A percentile compares a stretch with the other conserved stretches of the same genome.
phyloP scores from a whole-genome alignment of 2,113 vertebrate species.

The Carassius carassius region DNA sequence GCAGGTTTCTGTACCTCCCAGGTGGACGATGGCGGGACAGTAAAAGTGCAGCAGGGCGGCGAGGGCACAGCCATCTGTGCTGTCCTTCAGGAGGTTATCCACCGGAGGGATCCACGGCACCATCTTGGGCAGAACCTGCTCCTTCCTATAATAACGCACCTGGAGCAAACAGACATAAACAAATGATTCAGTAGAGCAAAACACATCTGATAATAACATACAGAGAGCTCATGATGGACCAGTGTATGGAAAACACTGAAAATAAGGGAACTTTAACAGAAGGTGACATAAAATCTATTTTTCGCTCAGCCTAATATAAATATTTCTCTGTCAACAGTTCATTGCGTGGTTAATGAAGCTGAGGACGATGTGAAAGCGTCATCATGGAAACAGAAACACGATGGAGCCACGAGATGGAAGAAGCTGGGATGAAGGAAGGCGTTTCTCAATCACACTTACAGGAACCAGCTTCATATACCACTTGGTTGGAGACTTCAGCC shows the following conservation, averaged over 20 bases:
- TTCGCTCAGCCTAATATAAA: not conserved
- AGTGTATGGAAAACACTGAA: not conserved
- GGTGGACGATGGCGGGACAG: slow-evolving; percentile 85
- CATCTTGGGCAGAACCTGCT: slow-evolving; percentile 82
- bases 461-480: slow-evolving; percentile 99
- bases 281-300: not conserved
- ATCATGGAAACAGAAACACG: slow-evolving; percentile 57
- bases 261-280: not conserved
- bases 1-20: slow-evolving; percentile 79
- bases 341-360: not conserved
- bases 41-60: slow-evolving; percentile 94
- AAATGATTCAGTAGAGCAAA: not conserved
- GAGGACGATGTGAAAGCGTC: slow-evolving; percentile 16
- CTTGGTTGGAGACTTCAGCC: slow-evolving; percentile 97
- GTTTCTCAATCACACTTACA: slow-evolving; percentile 84
- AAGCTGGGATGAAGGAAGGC: slow-evolving; percentile 45
- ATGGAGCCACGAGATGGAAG: slow-evolving; percentile 52
- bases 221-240: too few relatives aligned
- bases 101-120: slow-evolving; percentile 91
- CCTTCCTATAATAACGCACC: slow-evolving; percentile 96
- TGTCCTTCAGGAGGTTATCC: slow-evolving; percentile 94
- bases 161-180: slow-evolving; percentile 58
- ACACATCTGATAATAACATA: not conserved
- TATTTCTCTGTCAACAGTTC: not conserved
- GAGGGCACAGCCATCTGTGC: slow-evolving; percentile 89